Evolutionary conservation across 2,113 vertebrate species (phyloP), one percentile per base, ranked within the genome.

Genomic region (Ictidomys tridecemlineatus): DNA sequence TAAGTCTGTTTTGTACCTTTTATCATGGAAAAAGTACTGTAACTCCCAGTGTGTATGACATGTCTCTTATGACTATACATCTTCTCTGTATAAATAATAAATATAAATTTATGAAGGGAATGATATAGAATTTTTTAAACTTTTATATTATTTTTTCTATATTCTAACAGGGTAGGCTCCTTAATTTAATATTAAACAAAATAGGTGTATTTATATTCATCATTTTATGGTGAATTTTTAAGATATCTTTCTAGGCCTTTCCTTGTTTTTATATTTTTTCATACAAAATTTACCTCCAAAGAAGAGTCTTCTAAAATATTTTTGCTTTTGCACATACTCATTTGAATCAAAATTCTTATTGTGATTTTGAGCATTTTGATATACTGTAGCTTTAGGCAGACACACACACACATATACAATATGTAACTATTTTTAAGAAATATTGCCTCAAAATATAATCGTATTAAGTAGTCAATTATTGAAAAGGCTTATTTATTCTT

Each of bases 391-490:
- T 95, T 94, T 94, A n/a, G 3, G 12, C 14, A 94, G 94, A 93
- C 24, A 85, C n/a, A 67, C 72, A 51, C 61, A 63, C 24, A 63
- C 6, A 63, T 9, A 63, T 28, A 63, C 20, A 58, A 53, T 22
- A 26, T 1, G 4, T 77, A 94, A 79, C 34, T 85, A 39, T 89
- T 87, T 76, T 93, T 83, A 56, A 91, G 42, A 97, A 93, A 24
- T 48, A 1, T 30, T 14, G 0, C 30, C 37, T 97, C 91, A 17
- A 97, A 96, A 96, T 28, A 1, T 22, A 51, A 3, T 42, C 56
- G 90, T 97, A 87, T 97, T 94, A 2, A 6, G 34, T 65, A 92
- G 72, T 83, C 1, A 76, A 32, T 96, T 98, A 91, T 84, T 77
- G 58, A 73, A 93, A 39, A 97, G 16, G 2, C 37, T 26, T 82